Conservation (phyloP, 1,140 invertebrate genomes). For the Ips typographus region DNA sequence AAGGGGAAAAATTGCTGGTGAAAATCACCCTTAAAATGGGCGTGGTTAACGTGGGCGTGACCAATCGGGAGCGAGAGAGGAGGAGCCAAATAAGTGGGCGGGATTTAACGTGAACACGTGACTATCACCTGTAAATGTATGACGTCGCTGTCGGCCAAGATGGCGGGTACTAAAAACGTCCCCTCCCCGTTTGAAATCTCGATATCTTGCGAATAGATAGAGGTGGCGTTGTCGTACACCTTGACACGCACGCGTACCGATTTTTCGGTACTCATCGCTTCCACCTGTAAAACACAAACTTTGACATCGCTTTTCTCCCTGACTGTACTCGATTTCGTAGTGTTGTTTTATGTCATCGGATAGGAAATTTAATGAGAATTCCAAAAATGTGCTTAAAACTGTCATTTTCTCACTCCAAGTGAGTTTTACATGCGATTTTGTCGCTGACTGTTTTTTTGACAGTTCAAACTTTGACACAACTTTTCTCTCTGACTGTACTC, state of each 20-base stretch:
- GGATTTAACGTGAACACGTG: not conserved
- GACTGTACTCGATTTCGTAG: no score
- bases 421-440: no score
- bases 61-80: not conserved
- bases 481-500: no score
- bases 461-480: no score
- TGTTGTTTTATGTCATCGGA: no score
- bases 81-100: not conserved
- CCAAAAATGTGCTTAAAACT: no score
- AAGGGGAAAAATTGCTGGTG: no score
- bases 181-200: slow-evolving; percentile 65
- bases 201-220: slow-evolving; percentile 68
- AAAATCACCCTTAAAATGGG: slow-evolving; percentile 12
- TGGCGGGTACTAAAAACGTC: slow-evolving; percentile 64
- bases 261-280: slow-evolving; percentile 67
- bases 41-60: not conserved
- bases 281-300: slow-evolving; percentile 56
- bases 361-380: no score
- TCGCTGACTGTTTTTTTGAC: no score
- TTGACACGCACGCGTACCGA: slow-evolving; percentile 64
- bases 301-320: no score
- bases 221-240: slow-evolving; percentile 65
- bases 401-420: no score
- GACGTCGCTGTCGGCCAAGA: slow-evolving; percentile 63
- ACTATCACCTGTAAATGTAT: slow-evolving; percentile 61